A percentile compares a stretch with the other conserved stretches of the same genome.
phyloP scores from a whole-genome alignment of 2,797 vertebrate species.

The Rachycentron canadum region DNA sequence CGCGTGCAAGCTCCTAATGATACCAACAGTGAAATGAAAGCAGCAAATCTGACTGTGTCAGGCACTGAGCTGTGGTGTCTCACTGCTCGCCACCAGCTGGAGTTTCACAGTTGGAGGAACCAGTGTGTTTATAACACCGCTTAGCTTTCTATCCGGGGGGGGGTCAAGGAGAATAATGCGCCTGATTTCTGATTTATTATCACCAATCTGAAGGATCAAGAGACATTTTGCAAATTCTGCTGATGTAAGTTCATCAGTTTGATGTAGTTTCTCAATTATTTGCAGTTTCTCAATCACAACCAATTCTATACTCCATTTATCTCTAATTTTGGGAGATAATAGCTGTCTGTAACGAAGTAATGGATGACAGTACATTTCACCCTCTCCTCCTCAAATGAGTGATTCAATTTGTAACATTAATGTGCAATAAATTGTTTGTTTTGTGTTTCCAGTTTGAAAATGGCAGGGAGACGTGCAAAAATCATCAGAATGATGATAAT shows the following conservation, averaged over 20 bases:
- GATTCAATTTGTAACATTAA: slow-evolving; percentile 41
- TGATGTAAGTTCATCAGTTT: slow-evolving; percentile 23
- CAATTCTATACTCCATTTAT: slow-evolving; percentile 49
- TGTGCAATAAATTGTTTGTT: slow-evolving; percentile 51
- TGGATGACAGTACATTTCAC: slow-evolving; percentile 42
- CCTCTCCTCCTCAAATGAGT: slow-evolving; percentile 28
- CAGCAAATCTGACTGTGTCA: slow-evolving; percentile 70
- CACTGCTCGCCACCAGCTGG: slow-evolving; percentile 61
- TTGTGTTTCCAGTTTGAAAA: slow-evolving; percentile 57
- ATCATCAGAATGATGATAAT: slow-evolving; percentile 58
- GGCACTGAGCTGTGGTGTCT: slow-evolving; percentile 62
- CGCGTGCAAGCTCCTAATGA: slow-evolving; percentile 72
- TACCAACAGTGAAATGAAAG: slow-evolving; percentile 77
- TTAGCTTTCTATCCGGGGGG: slow-evolving; percentile 43
- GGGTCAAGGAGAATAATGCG: slow-evolving; percentile 43
- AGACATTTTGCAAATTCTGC: slow-evolving; percentile 22
- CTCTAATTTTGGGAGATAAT: slow-evolving; percentile 45
- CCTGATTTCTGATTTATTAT: slow-evolving; percentile 48
- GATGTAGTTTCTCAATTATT: slow-evolving; percentile 39
- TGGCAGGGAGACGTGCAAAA: slow-evolving; percentile 57
- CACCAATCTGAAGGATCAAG: slow-evolving; percentile 31
- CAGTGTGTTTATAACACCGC: slow-evolving; percentile 36
- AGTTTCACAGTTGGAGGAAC: slow-evolving; percentile 53
- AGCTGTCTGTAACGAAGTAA: slow-evolving; percentile 37
- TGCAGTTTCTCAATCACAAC: slow-evolving; percentile 44